A percentile compares a stretch with the other conserved stretches of the same genome.
Evolutionary conservation across 2,797 vertebrate genomes (phyloP).

Genomic region (Urophycis tenuis): DNA sequence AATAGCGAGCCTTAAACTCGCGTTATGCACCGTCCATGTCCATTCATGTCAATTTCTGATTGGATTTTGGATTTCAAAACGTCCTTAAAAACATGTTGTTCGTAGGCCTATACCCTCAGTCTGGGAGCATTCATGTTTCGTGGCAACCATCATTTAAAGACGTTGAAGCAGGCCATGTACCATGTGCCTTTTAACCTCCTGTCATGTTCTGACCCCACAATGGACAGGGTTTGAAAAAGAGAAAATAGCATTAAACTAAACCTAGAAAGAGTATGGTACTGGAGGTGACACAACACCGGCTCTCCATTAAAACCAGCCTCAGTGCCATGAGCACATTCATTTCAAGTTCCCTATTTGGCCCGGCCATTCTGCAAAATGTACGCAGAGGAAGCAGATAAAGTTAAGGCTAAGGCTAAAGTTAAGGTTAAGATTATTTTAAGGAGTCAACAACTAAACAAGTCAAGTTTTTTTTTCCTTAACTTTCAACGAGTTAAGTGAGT

Average conservation of each 20-base stretch:
- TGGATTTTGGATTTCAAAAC: not conserved
- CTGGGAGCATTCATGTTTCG: not conserved
- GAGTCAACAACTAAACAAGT: slow-evolving; percentile 18
- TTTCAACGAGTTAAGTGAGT: slow-evolving; percentile 43
- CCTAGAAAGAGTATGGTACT: too few relatives aligned
- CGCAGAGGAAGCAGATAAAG: not conserved
- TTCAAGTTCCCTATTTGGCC: not conserved
- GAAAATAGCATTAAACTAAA: not conserved
- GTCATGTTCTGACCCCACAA: not conserved
- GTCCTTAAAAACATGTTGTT: not conserved
- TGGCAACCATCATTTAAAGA: not conserved
- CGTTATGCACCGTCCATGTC: not conserved
- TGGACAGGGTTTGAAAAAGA: not conserved
- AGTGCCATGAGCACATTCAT: not conserved
- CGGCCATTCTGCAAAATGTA: slow-evolving; percentile 2
- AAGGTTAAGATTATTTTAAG: slow-evolving; percentile 3
- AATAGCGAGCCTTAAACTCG: not conserved
- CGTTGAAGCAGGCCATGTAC: not conserved
- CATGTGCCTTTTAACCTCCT: not conserved
- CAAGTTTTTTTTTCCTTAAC: slow-evolving; percentile 29
- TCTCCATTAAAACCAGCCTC: not conserved
- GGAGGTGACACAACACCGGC: not conserved
- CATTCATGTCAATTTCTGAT: not conserved
- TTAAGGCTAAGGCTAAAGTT: not conserved
- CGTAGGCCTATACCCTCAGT: not conserved